Base-by-base conservation (phyloP, 2,888 invertebrate genomes). In the Epirrita christyi region DNA sequence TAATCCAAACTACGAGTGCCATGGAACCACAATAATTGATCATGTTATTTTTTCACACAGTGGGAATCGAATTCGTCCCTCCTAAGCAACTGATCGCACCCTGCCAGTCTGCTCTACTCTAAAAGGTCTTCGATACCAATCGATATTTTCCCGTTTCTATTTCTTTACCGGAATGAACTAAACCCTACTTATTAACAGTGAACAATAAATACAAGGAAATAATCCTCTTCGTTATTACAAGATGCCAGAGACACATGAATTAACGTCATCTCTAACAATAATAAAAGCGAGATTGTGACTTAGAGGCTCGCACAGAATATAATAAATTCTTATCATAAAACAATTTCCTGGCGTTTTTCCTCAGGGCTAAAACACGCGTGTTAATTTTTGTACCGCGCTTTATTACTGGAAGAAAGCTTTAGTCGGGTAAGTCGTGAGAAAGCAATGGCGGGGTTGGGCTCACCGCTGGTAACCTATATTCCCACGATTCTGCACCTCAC, bases 291-390 rank as follows among this genome's bases (percentile, higher is more conserved):
- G 61, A 66, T 63, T 65, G 63, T 64, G 63, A 64, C 64, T 64
- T 64, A 62, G 51, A 48, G 48, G 54, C 61, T 63, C 54, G 54
- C 56, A 55, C 57, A 52, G 61, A 60, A 64, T 60, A 64, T 59
- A 64, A 66, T 64, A 63, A 64, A 67, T 64, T 66, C 60, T 61
- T 64, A 64, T 63, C 55, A 61, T 63, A 64, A 63, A 62, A 56
- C 66, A 69, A 70, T 69, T 66, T 72, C 55, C 59, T 61, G 21
- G 44, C 43, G 11, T 65, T 72, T 75, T 73, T 66, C 70, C 69
- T 48, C 44, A 47, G 55, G 68, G 62, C 60, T 45, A 50, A 55
- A 45, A 42, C 55, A 45, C 44, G 55, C 32, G 48, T 38, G 27
- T 45, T 50, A 40, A 46, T 50, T 56, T 55, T 56, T 49, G 36